Percentiles rank a stretch among this genome's conserved stretches.
phyloP scores from a whole-genome alignment of 2,888 invertebrate genomes.

The Tipula confusa region DNA sequence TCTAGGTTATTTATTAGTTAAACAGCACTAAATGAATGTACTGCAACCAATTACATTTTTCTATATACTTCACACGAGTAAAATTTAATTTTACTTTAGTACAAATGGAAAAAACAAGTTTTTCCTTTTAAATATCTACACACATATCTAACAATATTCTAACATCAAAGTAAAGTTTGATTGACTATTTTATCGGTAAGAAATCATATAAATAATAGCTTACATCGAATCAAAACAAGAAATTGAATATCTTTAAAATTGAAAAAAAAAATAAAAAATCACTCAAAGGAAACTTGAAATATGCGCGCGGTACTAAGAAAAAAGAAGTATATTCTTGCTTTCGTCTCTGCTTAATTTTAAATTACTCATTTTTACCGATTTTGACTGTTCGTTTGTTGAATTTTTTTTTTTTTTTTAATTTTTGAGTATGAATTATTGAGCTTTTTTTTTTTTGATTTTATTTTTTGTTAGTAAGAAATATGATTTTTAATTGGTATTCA shows the following conservation, averaged over 20 bases:
- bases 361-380: slow-evolving; percentile 20
- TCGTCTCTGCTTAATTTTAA: neutral
- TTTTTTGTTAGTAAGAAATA: neutral
- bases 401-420: neutral
- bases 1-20: too few species aligned
- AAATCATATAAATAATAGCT: neutral
- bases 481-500: slow-evolving; percentile 25
- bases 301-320: neutral
- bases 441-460: neutral
- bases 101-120: neutral
- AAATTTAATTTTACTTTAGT: too few species aligned
- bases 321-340: neutral
- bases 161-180: neutral
- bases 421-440: slow-evolving; percentile 25
- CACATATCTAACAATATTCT: neutral
- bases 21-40: too few species aligned
- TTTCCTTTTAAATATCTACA: neutral
- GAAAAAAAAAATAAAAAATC: too few species aligned
- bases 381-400: slow-evolving; percentile 6
- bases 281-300: slow-evolving; percentile 8
- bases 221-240: neutral
- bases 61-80: too few species aligned
- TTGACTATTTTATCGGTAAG: neutral
- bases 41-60: too few species aligned
- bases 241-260: neutral